These are phyloP conservation scores for Hermetia illucens DNA, from an alignment of 1,140 invertebrate species.

Conservation along the genomic window DNA sequence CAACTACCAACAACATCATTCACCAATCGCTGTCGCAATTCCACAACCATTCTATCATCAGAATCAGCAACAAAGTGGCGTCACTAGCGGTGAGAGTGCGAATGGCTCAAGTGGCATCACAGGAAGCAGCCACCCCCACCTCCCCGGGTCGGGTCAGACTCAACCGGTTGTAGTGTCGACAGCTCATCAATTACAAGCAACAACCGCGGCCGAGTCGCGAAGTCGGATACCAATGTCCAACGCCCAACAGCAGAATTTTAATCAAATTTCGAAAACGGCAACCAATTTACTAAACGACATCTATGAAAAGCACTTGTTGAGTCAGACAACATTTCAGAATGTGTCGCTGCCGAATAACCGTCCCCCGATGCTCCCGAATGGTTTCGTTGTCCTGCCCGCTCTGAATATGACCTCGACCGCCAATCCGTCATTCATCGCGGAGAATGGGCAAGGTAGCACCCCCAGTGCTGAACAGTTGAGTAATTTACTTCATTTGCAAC, in stretches of 20 bases:
- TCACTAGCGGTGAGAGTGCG: background rate
- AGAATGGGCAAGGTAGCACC: background rate
- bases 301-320: constrained; percentile 13
- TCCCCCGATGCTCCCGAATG: too few relatives aligned
- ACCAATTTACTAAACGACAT: constrained; percentile 13
- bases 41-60: constrained; percentile 3
- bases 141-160: background rate
- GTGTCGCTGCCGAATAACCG: too few relatives aligned
- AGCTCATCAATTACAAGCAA: constrained; percentile 5
- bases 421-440: background rate
- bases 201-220: background rate
- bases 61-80: background rate
- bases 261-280: constrained; percentile 14
- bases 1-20: too few relatives aligned
- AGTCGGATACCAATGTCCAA: background rate
- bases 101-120: constrained; percentile 1
- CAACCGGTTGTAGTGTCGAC: background rate
- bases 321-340: constrained; percentile 10
- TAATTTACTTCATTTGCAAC: too few relatives aligned
- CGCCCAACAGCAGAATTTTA: constrained; percentile 11
- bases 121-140: constrained; percentile 2
- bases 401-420: too few relatives aligned
- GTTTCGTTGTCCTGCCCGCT: too few relatives aligned
- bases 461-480: background rate
- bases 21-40: constrained; percentile 7